Percentiles rank a stretch among this genome's conserved stretches.
phyloP scores from a whole-genome alignment of 2,888 invertebrate genomes.

The Drosophila leonis region DNA sequence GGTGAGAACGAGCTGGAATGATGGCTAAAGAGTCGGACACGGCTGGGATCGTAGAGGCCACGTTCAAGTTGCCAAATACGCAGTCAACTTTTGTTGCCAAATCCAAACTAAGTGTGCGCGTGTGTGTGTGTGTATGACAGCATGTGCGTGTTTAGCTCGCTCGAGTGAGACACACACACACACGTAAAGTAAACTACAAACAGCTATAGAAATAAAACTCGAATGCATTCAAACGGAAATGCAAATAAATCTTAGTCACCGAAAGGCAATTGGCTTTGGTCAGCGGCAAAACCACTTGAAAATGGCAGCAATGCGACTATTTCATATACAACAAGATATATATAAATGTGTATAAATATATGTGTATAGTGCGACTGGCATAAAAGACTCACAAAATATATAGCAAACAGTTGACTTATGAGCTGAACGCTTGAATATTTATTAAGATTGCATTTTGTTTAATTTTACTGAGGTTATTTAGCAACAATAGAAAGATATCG shows the following conservation, averaged over 20 bases:
- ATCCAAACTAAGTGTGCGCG: slow-evolving; percentile 16
- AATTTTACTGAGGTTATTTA: slow-evolving; percentile 25
- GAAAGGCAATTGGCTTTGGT: slow-evolving; percentile 74
- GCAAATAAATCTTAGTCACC: slow-evolving; percentile 77
- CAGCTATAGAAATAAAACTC: slow-evolving; percentile 61
- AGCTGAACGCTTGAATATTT: slow-evolving; percentile 28
- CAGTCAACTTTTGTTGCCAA: slow-evolving; percentile 50
- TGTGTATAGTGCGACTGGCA: background rate
- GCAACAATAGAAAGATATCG: slow-evolving; percentile 22
- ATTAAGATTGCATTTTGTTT: slow-evolving; percentile 37
- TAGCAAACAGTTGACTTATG: slow-evolving; percentile 33
- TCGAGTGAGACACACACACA: slow-evolving; percentile 14
- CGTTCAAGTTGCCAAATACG: slow-evolving; percentile 52
- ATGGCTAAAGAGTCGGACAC: slow-evolving; percentile 1
- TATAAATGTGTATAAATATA: background rate
- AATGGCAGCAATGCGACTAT: slow-evolving; percentile 31
- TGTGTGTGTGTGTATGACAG: slow-evolving; percentile 18
- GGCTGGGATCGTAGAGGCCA: slow-evolving; percentile 22
- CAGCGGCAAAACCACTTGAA: slow-evolving; percentile 47
- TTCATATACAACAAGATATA: slow-evolving; percentile 2
- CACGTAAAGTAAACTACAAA: slow-evolving; percentile 28
- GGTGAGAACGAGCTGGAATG: background rate
- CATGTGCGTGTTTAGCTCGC: slow-evolving; percentile 57
- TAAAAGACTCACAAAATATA: slow-evolving; percentile 6
- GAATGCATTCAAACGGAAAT: slow-evolving; percentile 74